Percentiles rank a stretch among this genome's conserved stretches.
These are phyloP conservation scores for Maniola jurtina DNA, from an alignment of 1,140 invertebrate species.

Conservation along the genomic window DNA sequence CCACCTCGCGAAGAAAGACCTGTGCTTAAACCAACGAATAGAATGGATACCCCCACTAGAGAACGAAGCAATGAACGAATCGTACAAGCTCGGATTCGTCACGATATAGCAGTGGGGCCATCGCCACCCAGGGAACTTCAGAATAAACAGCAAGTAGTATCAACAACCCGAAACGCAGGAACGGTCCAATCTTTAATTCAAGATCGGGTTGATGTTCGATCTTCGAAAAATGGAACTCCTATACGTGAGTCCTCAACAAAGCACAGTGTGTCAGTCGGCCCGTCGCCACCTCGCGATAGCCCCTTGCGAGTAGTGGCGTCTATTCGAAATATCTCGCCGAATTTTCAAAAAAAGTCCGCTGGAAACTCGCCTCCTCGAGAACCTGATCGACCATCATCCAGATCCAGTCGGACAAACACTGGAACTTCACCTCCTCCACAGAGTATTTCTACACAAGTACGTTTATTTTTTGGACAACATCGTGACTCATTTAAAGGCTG, in stretches of 20 bases:
- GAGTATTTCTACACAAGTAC: slow-evolving; percentile 91
- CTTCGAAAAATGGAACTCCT: slow-evolving; percentile 28
- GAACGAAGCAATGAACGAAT: slow-evolving; percentile 37
- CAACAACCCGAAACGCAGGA: slow-evolving; percentile 17
- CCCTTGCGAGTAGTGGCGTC: slow-evolving; percentile 18
- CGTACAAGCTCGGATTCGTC: slow-evolving; percentile 33
- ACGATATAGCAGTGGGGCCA: slow-evolving; percentile 63
- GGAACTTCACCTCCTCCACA: slow-evolving; percentile 92
- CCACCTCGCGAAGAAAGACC: slow-evolving; percentile 73
- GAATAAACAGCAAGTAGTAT: slow-evolving; percentile 24
- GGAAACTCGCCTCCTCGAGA: slow-evolving; percentile 51
- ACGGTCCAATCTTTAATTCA: slow-evolving; percentile 10
- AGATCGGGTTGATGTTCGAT: slow-evolving; percentile 27
- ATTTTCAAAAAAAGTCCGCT: slow-evolving; percentile 61
- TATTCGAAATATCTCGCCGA: slow-evolving; percentile 26
- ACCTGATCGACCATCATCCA: slow-evolving; percentile 38
- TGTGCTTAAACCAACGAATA: slow-evolving; percentile 36
- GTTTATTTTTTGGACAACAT: background rate
- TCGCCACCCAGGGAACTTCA: slow-evolving; percentile 60
- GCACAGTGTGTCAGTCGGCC: slow-evolving; percentile 60
- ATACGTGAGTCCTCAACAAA: slow-evolving; percentile 31
- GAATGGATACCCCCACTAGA: slow-evolving; percentile 47
- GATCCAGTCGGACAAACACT: slow-evolving; percentile 68
- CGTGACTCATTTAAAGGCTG: too few species aligned
- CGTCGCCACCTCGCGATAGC: slow-evolving; percentile 58